Evolutionary conservation across 2,113 vertebrate species (phyloP), one percentile per base, ranked within the genome.

Genomic region (Ranitomeya variabilis): DNA sequence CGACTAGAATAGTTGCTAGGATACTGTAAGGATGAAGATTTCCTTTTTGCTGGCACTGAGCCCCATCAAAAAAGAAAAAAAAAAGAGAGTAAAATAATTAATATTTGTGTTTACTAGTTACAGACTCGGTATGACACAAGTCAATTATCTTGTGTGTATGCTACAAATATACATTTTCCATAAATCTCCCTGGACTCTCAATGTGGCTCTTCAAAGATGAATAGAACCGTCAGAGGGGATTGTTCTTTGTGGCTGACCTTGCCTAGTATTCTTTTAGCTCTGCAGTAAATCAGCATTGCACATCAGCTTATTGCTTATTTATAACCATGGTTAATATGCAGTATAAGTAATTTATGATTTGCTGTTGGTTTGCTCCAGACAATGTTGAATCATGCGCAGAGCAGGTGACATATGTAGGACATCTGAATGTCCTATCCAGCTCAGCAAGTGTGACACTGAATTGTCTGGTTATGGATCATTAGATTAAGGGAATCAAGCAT

Each of bases 1-100:
- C 90, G 92, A 91, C 92, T 90, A 90, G 89, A 90, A 91, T 91
- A 86, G 92, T 93, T 93, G 92, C 93, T 91, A 92, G 13, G 92
- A 67, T 90, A 91, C 90, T 0, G 66, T 83, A 90, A 90, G 90
- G 85, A 89, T 54, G 62, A 0, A 87, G 15, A 87, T 26, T 77
- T 85, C 83, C 23, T 59, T 51, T 45, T 73, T 82, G 2, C 1
- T 2, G 0, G 18, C 10, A 0, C n/a, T 0, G 55, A 45, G 2
- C 0, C 0, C 12, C 52, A 54, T 0, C 0, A 0, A 0, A 45
- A 31, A n/a, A 21, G 78, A 59, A 55, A 0, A 7, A 7, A 31
- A 0, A 1, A 0, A 45, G 23, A 13, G 26, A 80, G 8, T 5
- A 80, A 55, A 76, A 76, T 51, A 78, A 83, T 83, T 86, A 7